A percentile compares a stretch with the other conserved stretches of the same genome.
Conservation (phyloP, 2,888 invertebrate genomes). For the Rhabditophanes sp. region DNA sequence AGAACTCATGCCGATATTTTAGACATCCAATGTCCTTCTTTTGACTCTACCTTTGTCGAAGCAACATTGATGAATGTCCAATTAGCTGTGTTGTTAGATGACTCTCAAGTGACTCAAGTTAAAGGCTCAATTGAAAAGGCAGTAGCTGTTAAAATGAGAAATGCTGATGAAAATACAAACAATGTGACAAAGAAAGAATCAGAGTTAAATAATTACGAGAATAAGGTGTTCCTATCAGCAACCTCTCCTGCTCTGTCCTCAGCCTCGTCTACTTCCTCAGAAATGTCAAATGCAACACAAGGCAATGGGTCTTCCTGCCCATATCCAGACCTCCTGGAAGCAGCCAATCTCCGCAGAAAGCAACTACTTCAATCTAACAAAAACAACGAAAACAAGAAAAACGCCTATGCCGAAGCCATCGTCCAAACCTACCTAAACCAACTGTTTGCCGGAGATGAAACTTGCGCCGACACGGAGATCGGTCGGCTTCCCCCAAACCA, state of each 20-base stretch:
- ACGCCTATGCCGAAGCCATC: constrained; percentile 17
- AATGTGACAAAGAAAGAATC: too few species aligned
- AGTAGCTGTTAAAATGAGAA: too few species aligned
- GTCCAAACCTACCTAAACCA: constrained; percentile 20
- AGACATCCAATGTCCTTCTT: constrained; percentile 13
- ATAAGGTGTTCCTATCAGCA: too few species aligned
- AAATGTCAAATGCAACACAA: background rate
- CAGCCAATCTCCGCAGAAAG: constrained; percentile 13
- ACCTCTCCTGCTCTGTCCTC: constrained; percentile 11
- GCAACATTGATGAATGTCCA: constrained; percentile 36
- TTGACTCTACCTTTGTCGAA: constrained; percentile 16
- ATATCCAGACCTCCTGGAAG: constrained; percentile 17
- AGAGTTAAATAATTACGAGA: too few species aligned
- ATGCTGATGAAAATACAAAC: too few species aligned
- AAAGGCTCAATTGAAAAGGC: constrained; percentile 17
- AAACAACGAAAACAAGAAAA: constrained; percentile 6
- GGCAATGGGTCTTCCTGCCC: constrained; percentile 9
- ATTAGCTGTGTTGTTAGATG: constrained; percentile 19
- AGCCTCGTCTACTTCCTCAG: constrained; percentile 8
- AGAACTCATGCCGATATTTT: constrained; percentile 12
- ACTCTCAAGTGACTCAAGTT: constrained; percentile 20
- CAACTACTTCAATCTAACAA: constrained; percentile 6
- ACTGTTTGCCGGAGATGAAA: constrained; percentile 6
- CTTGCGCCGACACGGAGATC: background rate
- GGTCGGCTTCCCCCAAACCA: constrained; percentile 9